Evolutionary conservation across 2,113 vertebrate genomes (phyloP).

Genomic region (Passerina amoena): DNA sequence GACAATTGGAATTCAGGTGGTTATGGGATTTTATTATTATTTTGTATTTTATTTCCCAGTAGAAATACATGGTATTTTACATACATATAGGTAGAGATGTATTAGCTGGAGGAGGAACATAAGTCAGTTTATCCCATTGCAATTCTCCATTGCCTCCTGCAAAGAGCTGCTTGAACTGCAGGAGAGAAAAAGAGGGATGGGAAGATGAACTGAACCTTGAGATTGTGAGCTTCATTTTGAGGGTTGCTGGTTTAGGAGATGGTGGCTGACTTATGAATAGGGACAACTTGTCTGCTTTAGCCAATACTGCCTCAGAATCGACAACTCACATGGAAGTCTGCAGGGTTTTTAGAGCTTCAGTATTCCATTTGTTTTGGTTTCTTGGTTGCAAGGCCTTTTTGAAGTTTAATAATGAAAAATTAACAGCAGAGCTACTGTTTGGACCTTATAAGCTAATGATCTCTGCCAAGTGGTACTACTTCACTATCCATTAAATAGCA

Average conservation of each 20-base stretch:
- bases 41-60: neutral
- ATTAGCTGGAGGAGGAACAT: neutral
- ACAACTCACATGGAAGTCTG: neutral
- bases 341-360: neutral
- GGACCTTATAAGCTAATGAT: neutral
- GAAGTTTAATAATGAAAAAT: neutral
- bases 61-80: neutral
- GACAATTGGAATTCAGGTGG: neutral
- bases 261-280: neutral
- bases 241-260: neutral
- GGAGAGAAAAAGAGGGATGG: neutral
- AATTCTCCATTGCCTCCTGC: neutral
- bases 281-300: neutral
- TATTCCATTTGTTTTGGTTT: neutral
- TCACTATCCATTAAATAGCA: neutral
- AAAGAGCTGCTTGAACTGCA: neutral
- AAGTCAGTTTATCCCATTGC: neutral
- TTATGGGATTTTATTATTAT: neutral
- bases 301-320: neutral
- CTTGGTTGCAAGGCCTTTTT: neutral
- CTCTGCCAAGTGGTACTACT: neutral
- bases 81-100: neutral
- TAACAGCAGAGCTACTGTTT: neutral
- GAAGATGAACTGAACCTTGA: neutral
- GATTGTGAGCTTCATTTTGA: neutral